phyloP scores from a whole-genome alignment of 2,113 vertebrate genomes.

The Epinephelus fuscoguttatus region DNA sequence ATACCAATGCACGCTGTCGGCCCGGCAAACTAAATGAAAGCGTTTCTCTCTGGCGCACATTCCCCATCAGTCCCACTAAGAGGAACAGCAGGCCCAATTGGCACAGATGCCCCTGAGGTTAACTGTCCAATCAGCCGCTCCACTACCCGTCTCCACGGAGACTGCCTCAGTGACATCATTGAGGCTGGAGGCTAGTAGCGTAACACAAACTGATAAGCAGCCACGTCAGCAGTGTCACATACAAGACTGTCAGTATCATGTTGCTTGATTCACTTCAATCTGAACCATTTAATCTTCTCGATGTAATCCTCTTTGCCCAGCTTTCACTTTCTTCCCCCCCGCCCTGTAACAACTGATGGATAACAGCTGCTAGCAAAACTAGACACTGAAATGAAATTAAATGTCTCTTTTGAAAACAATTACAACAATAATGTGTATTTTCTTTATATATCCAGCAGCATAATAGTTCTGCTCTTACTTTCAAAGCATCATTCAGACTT shows the following conservation, averaged over 20 bases:
- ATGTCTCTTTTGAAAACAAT: not conserved
- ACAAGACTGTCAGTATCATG: not conserved
- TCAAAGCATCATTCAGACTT: not conserved
- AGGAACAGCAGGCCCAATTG: slow-evolving; percentile 48
- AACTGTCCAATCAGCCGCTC: slow-evolving; percentile 77
- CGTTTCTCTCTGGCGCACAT: slow-evolving; percentile 46
- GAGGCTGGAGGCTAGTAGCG: not conserved
- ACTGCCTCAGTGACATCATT: slow-evolving; percentile 47
- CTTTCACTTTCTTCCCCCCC: slow-evolving; percentile 1
- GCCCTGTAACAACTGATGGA: not conserved
- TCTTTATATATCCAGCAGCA: not conserved
- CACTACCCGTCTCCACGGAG: slow-evolving; percentile 59
- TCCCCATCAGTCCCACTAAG: slow-evolving; percentile 67
- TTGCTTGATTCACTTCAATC: slow-evolving; percentile 35
- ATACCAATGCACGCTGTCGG: slow-evolving; percentile 6
- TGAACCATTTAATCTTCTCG: slow-evolving; percentile 49
- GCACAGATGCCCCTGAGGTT: slow-evolving; percentile 60
- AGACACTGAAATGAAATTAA: not conserved
- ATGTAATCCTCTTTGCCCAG: slow-evolving; percentile 48
- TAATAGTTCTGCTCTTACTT: not conserved
- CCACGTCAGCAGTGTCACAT: not conserved
- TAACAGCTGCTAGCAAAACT: not conserved
- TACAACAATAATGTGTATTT: not conserved
- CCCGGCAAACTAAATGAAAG: slow-evolving; percentile 40
- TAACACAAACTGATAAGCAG: slow-evolving; percentile 40